Evolutionary conservation across 2,113 vertebrate genomes (phyloP), one percentile per base, ranked within the genome.

Genomic region (Halichoerus grypus): DNA sequence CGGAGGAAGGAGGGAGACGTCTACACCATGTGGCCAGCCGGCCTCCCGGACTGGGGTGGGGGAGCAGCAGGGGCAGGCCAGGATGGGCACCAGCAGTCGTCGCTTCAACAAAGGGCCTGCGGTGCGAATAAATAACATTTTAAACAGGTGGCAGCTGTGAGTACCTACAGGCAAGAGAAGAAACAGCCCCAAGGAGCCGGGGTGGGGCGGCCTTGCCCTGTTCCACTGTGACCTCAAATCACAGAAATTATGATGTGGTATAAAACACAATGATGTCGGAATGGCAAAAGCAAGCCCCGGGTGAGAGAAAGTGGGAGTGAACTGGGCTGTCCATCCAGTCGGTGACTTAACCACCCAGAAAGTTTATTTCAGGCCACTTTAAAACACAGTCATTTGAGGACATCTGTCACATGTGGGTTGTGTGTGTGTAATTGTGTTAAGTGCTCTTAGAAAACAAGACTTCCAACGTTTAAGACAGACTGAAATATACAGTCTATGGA

Each of bases 211-310:
- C 4, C 76, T 46, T 33, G 63, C 31, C 46, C 26, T 11, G 14
- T 49, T 3, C 26, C 72, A 16, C 28, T 10, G 46, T 0, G 15
- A 77, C 46, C 21, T 79, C 24, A 31, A 5, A 19, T 19, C 76
- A 11, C 4, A 8, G 76, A 19, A 8, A 19, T 1, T 19, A 16
- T 19, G 46, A 51, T 0, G 15, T 9, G 10, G 74, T 5, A 4
- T 72, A 72, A 57, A 24, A 22, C 69, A 72, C 69, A 13, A 0
- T 8, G 57, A 59, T 22, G 21, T 59, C 22, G 6, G 2, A 22
- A 63, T 5, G 82, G 8, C 57, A 8, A 12, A 4, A 46, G 16
- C 6, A 31, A 24, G 42, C 14, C 61, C 63, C n/a, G 4, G 16
- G 4, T 21, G 39, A 28, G 31, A 24, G 49, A 5, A 39, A 53